A percentile compares a stretch with the other conserved stretches of the same genome.
Evolutionary conservation across 2,888 invertebrate genomes (phyloP).

Genomic region (Cheilosia variabilis): DNA sequence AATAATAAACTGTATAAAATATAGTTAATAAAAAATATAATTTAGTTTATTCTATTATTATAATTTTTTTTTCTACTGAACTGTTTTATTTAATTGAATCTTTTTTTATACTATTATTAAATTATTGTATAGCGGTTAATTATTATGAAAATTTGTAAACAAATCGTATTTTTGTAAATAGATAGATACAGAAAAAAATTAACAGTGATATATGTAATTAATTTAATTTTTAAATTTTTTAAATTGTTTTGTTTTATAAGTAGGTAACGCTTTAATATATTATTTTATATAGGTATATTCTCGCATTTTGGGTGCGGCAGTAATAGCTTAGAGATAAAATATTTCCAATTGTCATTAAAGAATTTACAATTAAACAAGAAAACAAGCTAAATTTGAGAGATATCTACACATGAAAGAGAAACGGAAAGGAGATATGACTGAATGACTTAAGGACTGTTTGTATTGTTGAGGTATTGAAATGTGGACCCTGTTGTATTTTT

Average conservation of each 20-base stretch:
- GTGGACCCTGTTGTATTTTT: constrained; percentile 62
- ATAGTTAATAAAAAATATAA: constrained; percentile 61
- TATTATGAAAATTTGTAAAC: constrained; percentile 63
- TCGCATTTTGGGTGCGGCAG: constrained; percentile 9
- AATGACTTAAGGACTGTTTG: constrained; percentile 72
- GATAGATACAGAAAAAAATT: constrained; percentile 50
- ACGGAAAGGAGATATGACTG: constrained; percentile 63
- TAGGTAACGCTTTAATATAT: constrained; percentile 66
- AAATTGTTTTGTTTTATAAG: constrained; percentile 52
- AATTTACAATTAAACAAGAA: constrained; percentile 20
- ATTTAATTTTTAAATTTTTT: constrained; percentile 53
- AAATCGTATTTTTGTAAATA: constrained; percentile 60
- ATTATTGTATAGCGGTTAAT: constrained; percentile 69
- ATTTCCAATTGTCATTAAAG: constrained; percentile 17
- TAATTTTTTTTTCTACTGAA: constrained; percentile 43
- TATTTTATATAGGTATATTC: constrained; percentile 44
- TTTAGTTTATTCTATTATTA: constrained; percentile 37
- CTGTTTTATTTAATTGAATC: constrained; percentile 74
- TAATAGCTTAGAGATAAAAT: constrained; percentile 23
- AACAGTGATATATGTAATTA: constrained; percentile 75
- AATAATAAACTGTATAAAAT: constrained; percentile 66
- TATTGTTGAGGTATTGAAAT: constrained; percentile 69
- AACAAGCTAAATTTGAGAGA: constrained; percentile 38
- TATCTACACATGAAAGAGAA: constrained; percentile 2
- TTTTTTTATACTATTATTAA: constrained; percentile 64